Percentiles rank a stretch among this genome's conserved stretches.
phyloP scores from a whole-genome alignment of 2,888 invertebrate species.

The Tiphia femorata region DNA sequence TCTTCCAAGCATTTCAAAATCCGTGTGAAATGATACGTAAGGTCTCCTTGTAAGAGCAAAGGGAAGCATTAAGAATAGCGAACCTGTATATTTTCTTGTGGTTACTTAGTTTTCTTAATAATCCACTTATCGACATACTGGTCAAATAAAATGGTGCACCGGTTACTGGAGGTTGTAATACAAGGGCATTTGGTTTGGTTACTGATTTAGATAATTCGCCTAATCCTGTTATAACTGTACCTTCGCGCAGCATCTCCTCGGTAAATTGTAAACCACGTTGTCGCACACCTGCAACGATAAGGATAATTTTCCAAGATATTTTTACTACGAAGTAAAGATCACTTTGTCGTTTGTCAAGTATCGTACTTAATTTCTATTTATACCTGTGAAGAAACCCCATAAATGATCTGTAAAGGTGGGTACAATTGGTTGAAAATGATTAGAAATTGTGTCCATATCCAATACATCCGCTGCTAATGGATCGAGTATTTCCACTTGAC shows the following conservation, averaged over 20 bases:
- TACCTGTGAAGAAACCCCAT: slow-evolving; percentile 84
- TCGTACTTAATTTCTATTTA: slow-evolving; percentile 46
- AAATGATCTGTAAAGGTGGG: slow-evolving; percentile 84
- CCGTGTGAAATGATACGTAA: no score
- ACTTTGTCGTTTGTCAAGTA: background rate
- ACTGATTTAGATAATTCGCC: slow-evolving; percentile 77
- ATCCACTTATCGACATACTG: slow-evolving; percentile 80
- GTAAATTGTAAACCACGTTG: slow-evolving; percentile 89
- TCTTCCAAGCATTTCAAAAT: no score
- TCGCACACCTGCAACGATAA: slow-evolving; percentile 73
- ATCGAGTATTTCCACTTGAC: slow-evolving; percentile 81
- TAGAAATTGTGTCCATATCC: slow-evolving; percentile 86
- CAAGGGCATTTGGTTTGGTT: slow-evolving; percentile 75
- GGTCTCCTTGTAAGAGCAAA: background rate
- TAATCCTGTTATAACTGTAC: slow-evolving; percentile 82
- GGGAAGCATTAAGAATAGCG: slow-evolving; percentile 33
- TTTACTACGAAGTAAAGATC: background rate
- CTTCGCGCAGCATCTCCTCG: slow-evolving; percentile 87
- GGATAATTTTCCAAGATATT: no score
- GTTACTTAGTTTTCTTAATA: slow-evolving; percentile 80
- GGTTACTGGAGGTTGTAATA: slow-evolving; percentile 80
- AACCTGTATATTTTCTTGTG: slow-evolving; percentile 80
- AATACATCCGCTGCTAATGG: slow-evolving; percentile 80
- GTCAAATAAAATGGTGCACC: slow-evolving; percentile 84
- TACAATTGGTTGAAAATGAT: slow-evolving; percentile 84